phyloP scores from a whole-genome alignment of 2,113 vertebrate species.

The Carlito syrichta region DNA sequence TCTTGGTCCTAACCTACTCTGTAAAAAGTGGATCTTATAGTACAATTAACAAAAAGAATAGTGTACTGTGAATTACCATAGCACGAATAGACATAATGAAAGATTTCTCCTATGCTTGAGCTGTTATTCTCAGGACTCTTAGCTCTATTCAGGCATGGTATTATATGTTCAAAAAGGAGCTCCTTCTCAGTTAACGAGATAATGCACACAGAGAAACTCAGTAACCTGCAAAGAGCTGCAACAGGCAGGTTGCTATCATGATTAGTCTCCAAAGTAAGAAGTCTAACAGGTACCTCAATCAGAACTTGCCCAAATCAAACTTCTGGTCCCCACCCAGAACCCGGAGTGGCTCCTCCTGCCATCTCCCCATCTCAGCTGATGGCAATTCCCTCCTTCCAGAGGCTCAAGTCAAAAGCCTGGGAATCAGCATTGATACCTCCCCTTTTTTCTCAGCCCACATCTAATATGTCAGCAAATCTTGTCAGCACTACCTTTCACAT shows the following conservation, averaged over 20 bases:
- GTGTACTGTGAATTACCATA: not conserved
- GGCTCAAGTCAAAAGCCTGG: not conserved
- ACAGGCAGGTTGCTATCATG: not conserved
- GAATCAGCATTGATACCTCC: not conserved
- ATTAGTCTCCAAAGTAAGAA: not conserved
- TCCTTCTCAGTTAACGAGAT: not conserved
- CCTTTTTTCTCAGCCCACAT: not conserved
- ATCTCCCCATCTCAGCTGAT: not conserved
- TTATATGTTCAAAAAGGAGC: not conserved
- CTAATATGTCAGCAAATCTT: not conserved
- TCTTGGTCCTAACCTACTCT: not conserved
- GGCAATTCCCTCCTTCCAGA: not conserved
- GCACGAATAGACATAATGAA: not conserved
- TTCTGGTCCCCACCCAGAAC: not conserved
- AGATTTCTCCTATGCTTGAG: not conserved
- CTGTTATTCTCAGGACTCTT: not conserved
- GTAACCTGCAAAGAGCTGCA: not conserved
- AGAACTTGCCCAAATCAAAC: not conserved
- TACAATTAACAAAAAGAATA: constrained; percentile 1
- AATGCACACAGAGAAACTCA: not conserved
- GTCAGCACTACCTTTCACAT: not conserved
- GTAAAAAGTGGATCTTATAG: not conserved
- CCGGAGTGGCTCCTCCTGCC: not conserved
- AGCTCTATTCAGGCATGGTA: not conserved
- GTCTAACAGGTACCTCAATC: not conserved